phyloP scores from a whole-genome alignment of 2,888 invertebrate species.

The Phaonia tiefii region DNA sequence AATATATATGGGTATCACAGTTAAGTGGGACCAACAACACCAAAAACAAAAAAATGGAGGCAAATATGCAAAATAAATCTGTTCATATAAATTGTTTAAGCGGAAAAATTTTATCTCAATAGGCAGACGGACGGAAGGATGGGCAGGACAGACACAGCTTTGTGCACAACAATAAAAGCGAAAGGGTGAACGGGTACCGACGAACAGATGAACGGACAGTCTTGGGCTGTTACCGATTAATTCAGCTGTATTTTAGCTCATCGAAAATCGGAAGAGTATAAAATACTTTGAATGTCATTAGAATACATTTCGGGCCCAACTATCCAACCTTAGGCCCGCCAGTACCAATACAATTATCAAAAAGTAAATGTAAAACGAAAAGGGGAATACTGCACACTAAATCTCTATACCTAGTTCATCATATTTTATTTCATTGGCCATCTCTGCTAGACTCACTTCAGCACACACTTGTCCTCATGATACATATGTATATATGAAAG shows the following conservation, averaged over 20 bases:
- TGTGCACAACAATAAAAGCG: slow-evolving; percentile 13
- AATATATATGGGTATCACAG: neutral
- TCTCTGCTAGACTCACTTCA: too few species aligned
- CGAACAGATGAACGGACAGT: slow-evolving; percentile 9
- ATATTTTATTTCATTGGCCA: too few species aligned
- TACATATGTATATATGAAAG: too few species aligned
- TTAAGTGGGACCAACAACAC: neutral
- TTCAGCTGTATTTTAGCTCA: slow-evolving; percentile 19
- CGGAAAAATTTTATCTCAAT: slow-evolving; percentile 53
- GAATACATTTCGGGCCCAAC: neutral
- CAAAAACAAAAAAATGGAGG: too few species aligned
- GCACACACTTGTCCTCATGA: too few species aligned
- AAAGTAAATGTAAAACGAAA: neutral
- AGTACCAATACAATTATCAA: neutral
- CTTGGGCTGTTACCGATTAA: slow-evolving; percentile 38
- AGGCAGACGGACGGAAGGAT: neutral
- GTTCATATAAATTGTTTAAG: slow-evolving; percentile 58
- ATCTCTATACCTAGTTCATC: too few species aligned
- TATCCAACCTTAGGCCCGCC: neutral
- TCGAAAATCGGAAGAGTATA: slow-evolving; percentile 16
- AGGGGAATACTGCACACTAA: neutral
- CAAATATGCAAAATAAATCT: slow-evolving; percentile 43
- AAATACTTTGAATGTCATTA: slow-evolving; percentile 30
- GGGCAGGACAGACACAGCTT: slow-evolving; percentile 4
- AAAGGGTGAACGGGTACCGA: slow-evolving; percentile 11